These are phyloP conservation scores for Hippocampus zosterae DNA, from an alignment of 2,113 vertebrate species.

Conservation along the genomic window DNA sequence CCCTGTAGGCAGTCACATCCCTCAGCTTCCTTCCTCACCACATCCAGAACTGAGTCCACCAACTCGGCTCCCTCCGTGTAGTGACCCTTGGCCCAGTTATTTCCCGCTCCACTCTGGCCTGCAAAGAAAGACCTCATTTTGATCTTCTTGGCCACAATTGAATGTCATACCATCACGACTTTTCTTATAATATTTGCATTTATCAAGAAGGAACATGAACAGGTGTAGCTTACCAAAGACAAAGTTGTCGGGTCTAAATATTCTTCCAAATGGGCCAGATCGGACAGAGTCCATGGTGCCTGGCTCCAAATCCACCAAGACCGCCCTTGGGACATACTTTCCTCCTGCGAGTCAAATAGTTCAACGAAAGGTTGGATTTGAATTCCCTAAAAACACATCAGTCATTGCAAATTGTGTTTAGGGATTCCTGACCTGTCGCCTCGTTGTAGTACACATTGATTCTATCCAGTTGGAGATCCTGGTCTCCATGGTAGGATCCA, in stretches of 20 bases:
- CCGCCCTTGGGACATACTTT: conserved; percentile 71
- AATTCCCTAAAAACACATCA: background rate
- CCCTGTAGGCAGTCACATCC: conserved; percentile 90
- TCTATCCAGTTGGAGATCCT: conserved; percentile 68
- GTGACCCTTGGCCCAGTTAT: conserved; percentile 92
- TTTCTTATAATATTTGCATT: background rate
- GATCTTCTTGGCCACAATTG: background rate
- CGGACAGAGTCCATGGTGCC: conserved; percentile 75
- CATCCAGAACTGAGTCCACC: conserved; percentile 88
- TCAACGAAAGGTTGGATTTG: background rate
- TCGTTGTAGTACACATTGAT: conserved; percentile 75
- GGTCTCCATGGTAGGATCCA: conserved; percentile 70
- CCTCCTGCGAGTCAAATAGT: conserved; percentile 52
- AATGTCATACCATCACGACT: background rate
- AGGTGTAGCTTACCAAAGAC: conserved; percentile 59
- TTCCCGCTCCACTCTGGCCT: conserved; percentile 91
- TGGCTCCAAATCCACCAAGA: conserved; percentile 72
- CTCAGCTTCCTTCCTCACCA: conserved; percentile 87
- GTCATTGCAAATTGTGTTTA: background rate
- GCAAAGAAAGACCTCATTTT: conserved; percentile 1
- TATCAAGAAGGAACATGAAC: background rate
- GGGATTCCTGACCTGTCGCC: conserved; percentile 57
- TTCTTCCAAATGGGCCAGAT: conserved; percentile 71
- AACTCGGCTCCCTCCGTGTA: conserved; percentile 88
- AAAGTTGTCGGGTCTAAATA: conserved; percentile 74